Percentiles rank a stretch among this genome's conserved stretches.
phyloP scores from a whole-genome alignment of 2,113 vertebrate species.

The Cyprinodon variegatus region DNA sequence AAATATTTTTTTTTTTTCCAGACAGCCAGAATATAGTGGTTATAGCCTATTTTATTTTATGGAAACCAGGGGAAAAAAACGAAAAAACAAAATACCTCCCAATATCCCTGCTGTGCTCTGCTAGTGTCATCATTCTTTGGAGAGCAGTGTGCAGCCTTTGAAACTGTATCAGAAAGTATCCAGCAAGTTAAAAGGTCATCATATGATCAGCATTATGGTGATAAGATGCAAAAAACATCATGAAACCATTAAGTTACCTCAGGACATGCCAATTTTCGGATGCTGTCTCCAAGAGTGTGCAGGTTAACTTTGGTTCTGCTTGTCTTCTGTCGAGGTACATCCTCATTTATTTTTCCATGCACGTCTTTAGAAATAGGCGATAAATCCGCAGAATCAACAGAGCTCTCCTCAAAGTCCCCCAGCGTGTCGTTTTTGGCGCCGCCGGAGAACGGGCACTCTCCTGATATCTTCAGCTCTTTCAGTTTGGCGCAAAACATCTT shows the following conservation, averaged over 20 bases:
- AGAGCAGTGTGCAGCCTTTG: conserved; percentile 89
- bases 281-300: conserved; percentile 93
- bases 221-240: conserved; percentile 7
- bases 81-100: conserved; percentile 79
- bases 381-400: conserved; percentile 69
- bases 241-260: conserved; percentile 83
- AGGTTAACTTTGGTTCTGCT: conserved; percentile 91
- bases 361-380: conserved; percentile 83
- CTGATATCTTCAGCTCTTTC: conserved; percentile 93
- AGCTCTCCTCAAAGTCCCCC: conserved; percentile 80
- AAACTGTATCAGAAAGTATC: conserved; percentile 81
- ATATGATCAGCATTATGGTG: conserved; percentile 11
- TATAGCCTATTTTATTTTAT: neutral
- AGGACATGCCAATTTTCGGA: conserved; percentile 93
- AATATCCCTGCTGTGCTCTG: conserved; percentile 77
- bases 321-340: conserved; percentile 83
- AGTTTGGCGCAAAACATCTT: conserved; percentile 98
- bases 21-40: no score
- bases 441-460: conserved; percentile 94
- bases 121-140: conserved; percentile 84
- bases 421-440: conserved; percentile 78
- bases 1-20: neutral
- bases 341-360: conserved; percentile 75
- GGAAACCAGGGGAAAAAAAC: conserved; percentile 8
- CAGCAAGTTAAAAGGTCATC: conserved; percentile 58